Evolutionary conservation across 2,113 vertebrate species (phyloP), one percentile per base, ranked within the genome.

Genomic region (Aythya baeri): DNA sequence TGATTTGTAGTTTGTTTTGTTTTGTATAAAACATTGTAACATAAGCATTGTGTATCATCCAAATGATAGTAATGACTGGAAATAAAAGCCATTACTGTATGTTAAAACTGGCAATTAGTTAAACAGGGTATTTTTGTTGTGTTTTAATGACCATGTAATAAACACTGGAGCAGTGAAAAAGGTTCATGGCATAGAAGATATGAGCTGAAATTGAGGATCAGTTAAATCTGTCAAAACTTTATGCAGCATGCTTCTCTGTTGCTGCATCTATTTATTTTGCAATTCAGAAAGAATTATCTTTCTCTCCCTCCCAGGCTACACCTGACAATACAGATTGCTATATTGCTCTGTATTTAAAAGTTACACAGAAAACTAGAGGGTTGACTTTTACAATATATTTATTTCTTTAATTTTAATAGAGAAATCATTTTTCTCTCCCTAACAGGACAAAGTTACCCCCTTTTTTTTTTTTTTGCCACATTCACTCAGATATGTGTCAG

Each of bases 151-250:
- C 50, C 34, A 14, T 2, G 1, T 25, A 26, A 72, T 54, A 86
- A 93, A 86, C 86, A 78, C 71, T 79, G n/a, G 59, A 90, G 32
- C 58, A 95, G 88, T 74, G 88, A 86, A 95, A 95, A 90, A 96
- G 82, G 57, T 83, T 95, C 67, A 34, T 82, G 41, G 73, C 46
- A 70, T 76, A 88, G 89, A 94, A 73, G 73, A 50, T 76, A 26
- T 50, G 52, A 41, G 36, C 70, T 95, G 75, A 96, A 94, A 72
- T 91, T 83, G 97, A 95, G 74, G 89, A 93, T 91, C 82, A 79
- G 76, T 96, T 82, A 94, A 82, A 62, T 72, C 80, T 95, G 75
- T 87, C 86, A 93, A 94, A 88, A 97, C 82, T 92, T 92, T 93
- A 77, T 49, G 14, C 38, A 65, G 16, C 49, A 27, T 65, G 13